A percentile compares a stretch with the other conserved stretches of the same genome.
phyloP scores from a whole-genome alignment of 2,888 invertebrate genomes.

The Apocheima hispidaria region DNA sequence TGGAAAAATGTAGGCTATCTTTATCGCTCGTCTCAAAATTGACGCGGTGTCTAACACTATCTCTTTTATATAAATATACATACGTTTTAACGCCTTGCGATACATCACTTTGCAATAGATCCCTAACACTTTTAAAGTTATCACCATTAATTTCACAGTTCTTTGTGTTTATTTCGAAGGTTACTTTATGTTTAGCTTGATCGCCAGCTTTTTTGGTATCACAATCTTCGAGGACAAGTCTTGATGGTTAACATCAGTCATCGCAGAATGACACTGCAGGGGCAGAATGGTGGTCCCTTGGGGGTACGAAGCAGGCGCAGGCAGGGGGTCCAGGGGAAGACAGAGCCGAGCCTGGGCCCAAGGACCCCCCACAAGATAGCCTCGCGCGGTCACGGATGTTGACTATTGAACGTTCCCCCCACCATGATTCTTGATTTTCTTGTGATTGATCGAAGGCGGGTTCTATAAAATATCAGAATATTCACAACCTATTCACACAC shows the following conservation, averaged over 20 bases:
- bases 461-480: constrained; percentile 50
- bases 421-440: constrained; percentile 61
- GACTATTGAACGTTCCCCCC: constrained; percentile 66
- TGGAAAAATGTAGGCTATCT: constrained; percentile 28
- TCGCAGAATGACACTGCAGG: constrained; percentile 87
- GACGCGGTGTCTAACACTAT: constrained; percentile 46
- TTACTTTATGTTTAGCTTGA: constrained; percentile 26
- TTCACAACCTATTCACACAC: background rate
- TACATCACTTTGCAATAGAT: constrained; percentile 6
- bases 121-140: constrained; percentile 12
- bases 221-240: constrained; percentile 18
- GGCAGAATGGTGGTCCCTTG: constrained; percentile 84
- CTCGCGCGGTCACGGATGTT: constrained; percentile 76
- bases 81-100: background rate
- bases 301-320: constrained; percentile 78
- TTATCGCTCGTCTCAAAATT: constrained; percentile 46
- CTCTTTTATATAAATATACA: constrained; percentile 1
- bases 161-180: constrained; percentile 2
- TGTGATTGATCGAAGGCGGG: constrained; percentile 58
- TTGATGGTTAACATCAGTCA: constrained; percentile 75
- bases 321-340: constrained; percentile 78
- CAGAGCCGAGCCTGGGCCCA: constrained; percentile 74
- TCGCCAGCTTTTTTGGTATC: constrained; percentile 13
- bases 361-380: constrained; percentile 73
- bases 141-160: constrained; percentile 4